These are phyloP conservation scores for Spilogale gracilis DNA, from an alignment of 2,113 vertebrate species.

Conservation along the genomic window DNA sequence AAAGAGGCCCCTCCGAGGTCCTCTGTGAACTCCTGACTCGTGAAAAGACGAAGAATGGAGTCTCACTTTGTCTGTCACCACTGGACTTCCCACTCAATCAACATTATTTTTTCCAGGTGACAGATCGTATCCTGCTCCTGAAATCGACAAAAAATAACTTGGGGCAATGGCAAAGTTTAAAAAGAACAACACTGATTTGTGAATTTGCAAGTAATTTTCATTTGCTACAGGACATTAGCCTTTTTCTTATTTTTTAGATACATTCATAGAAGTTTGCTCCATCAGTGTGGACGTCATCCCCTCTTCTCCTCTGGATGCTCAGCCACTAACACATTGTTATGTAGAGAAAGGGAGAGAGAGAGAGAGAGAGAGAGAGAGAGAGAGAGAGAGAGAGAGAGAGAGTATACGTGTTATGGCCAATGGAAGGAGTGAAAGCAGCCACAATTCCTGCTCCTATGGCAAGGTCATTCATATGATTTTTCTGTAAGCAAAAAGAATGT, in stretches of 20 bases:
- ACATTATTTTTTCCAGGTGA: background rate
- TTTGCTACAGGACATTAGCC: background rate
- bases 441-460: background rate
- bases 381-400: too few species aligned
- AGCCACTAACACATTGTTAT: background rate
- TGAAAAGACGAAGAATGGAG: background rate
- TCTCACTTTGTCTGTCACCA: background rate
- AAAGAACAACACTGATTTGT: background rate
- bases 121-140: background rate
- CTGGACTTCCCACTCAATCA: background rate
- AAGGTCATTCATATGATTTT: background rate
- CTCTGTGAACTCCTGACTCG: background rate
- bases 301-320: background rate
- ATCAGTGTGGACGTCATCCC: background rate
- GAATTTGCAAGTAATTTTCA: background rate
- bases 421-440: background rate
- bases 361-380: too few species aligned
- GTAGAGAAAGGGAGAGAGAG: too few species aligned
- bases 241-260: conserved; percentile 7
- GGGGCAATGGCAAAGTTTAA: background rate
- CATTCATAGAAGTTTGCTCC: background rate
- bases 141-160: conserved; percentile 7
- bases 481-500: background rate
- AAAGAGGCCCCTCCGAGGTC: background rate
- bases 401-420: background rate